Evolutionary conservation across 1,140 invertebrate species (phyloP).

Genomic region (Pemphigus obesinymphae): DNA sequence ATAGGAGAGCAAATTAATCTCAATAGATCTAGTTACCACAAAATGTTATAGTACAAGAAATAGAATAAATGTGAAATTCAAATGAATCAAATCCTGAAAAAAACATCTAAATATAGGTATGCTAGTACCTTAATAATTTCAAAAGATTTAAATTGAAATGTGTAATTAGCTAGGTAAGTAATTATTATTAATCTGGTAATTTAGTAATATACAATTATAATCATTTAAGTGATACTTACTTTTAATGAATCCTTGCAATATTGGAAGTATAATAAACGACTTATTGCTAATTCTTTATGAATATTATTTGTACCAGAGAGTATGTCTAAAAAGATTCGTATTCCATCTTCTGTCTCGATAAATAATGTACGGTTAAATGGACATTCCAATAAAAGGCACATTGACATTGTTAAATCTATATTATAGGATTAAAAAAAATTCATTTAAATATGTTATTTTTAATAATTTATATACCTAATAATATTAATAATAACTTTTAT

Average conservation of each 20-base stretch:
- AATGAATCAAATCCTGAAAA: not conserved
- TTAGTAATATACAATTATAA: not conserved
- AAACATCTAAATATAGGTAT: not conserved
- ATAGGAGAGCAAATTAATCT: not conserved
- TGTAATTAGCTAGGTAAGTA: not conserved
- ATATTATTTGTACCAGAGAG: conserved; percentile 33
- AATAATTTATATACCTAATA: no score
- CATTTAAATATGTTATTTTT: not conserved
- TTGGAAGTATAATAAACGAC: conserved; percentile 43
- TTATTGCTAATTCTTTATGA: conserved; percentile 41
- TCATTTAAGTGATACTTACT: not conserved
- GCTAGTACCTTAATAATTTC: not conserved
- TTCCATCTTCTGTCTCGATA: not conserved
- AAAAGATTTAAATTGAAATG: not conserved
- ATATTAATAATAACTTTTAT: no score
- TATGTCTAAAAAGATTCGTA: conserved; percentile 27
- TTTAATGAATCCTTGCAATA: conserved; percentile 31
- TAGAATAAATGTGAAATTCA: not conserved
- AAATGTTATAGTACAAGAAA: not conserved
- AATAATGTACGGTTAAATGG: conserved; percentile 42
- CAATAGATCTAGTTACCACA: conserved; percentile 8
- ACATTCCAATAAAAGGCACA: conserved; percentile 44
- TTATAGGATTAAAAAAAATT: not conserved
- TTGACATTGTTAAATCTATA: conserved; percentile 43
- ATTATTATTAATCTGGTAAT: not conserved